These are phyloP conservation scores for Ptychadena robeensis DNA, from an alignment of 2,797 vertebrate genomes.

Conservation along the genomic window DNA sequence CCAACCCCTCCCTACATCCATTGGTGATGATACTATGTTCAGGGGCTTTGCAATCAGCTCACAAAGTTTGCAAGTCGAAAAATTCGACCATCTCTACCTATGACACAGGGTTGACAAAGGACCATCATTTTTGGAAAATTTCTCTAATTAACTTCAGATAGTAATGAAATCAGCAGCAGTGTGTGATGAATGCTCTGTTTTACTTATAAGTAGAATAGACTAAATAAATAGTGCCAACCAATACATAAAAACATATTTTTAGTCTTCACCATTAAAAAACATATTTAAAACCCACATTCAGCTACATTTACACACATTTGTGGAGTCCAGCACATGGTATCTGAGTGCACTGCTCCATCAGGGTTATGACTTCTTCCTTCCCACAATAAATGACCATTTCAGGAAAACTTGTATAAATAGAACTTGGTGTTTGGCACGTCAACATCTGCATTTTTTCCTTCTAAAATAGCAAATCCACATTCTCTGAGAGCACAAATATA, in stretches of 20 bases:
- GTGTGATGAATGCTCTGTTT: too few species aligned
- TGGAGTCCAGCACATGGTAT: background rate
- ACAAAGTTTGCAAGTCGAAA: too few species aligned
- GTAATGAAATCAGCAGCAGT: too few species aligned
- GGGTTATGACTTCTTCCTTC: background rate
- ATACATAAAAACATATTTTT: background rate
- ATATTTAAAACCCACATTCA: background rate
- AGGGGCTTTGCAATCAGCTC: too few species aligned
- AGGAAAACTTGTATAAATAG: slow-evolving; percentile 1
- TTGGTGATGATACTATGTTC: too few species aligned
- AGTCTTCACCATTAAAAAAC: background rate
- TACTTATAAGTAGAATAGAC: too few species aligned
- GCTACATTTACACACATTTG: background rate
- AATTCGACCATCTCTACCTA: too few species aligned
- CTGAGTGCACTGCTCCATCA: background rate
- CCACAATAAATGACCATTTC: slow-evolving; percentile 5
- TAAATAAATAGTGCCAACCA: background rate
- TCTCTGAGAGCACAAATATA: background rate
- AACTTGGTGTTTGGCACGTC: background rate
- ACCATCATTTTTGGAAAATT: too few species aligned
- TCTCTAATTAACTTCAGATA: too few species aligned
- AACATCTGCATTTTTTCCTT: background rate
- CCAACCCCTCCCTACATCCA: too few species aligned
- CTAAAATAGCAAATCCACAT: background rate
- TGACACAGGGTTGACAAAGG: too few species aligned